These are phyloP conservation scores for Tiliacea citrago DNA, from an alignment of 2,888 invertebrate species.

Conservation along the genomic window DNA sequence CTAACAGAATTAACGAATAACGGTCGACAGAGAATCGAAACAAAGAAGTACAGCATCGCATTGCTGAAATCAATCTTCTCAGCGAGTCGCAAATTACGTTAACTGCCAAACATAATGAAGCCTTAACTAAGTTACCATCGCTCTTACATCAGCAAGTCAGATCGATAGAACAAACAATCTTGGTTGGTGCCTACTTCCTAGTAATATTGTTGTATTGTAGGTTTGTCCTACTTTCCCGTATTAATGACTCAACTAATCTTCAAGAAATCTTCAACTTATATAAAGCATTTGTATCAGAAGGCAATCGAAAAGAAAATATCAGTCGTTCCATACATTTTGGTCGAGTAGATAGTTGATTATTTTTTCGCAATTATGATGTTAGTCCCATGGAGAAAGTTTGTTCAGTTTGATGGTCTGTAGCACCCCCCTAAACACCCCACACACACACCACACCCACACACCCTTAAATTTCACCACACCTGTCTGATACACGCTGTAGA, in stretches of 20 bases:
- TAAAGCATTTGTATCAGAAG: too few relatives aligned
- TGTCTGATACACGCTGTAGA: too few relatives aligned
- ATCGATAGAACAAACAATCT: conserved; percentile 49
- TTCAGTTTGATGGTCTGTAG: too few relatives aligned
- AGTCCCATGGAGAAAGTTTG: too few relatives aligned
- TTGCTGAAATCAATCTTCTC: conserved; percentile 53
- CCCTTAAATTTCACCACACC: too few relatives aligned
- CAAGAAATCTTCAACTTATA: background rate
- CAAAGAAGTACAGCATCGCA: conserved; percentile 30
- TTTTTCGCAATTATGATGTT: too few relatives aligned
- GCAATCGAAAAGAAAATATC: too few relatives aligned
- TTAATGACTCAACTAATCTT: background rate
- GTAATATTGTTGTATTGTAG: background rate
- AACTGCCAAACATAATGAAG: conserved; percentile 56
- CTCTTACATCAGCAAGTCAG: conserved; percentile 35
- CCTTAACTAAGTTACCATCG: conserved; percentile 40
- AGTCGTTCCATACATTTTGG: too few relatives aligned
- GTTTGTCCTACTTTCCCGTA: background rate
- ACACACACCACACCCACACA: too few relatives aligned
- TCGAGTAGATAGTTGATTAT: too few relatives aligned
- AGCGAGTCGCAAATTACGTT: conserved; percentile 49
- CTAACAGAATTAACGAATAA: conserved; percentile 31
- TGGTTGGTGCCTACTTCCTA: background rate
- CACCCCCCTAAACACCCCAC: too few relatives aligned
- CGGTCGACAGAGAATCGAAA: conserved; percentile 13